Base-by-base conservation (phyloP, 2,888 invertebrate genomes). In the Dyspetes luteomarginatus region DNA sequence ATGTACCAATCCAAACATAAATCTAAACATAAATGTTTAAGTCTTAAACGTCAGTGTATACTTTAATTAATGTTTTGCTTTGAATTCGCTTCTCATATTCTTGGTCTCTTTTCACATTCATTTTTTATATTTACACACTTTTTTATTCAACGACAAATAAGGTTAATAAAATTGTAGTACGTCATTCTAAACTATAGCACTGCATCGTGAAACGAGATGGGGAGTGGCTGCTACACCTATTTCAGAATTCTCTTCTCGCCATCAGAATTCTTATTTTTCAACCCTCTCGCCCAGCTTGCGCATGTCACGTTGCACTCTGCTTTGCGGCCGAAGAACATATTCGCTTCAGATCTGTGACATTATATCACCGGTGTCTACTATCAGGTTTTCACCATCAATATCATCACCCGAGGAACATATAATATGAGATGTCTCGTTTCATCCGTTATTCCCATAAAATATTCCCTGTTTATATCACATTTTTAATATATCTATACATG, bases 371-470 rank as follows among this genome's bases (percentile, higher is more conserved):
- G 48, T n/a, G 5, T 48, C 48, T 48, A 12, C 36, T 15, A n/a
- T n/a, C 22, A 5, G 12, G 24, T 22, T 43, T 36, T 22, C 17
- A 48, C 50, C 30, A 45, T n/a, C 48, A 17, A 4, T 30, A n/a
- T 19, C 58, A 41, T 48, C 48, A 19, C 22, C 26, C 17, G 19
- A 19, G n/a, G 12, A 24, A 24, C 30, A 22, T 50, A 60, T 60
- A 50, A 50, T 60, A 24, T 50, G 50, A 72, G 60, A 60, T 50
- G 71, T 71, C 71, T 62, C 36, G 22, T 50, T 24, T 60, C 50
- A 60, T 60, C 58, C 50, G 15, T 36, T 28, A 48, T 50, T 50
- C n/a, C 36, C 30, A 15, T 19, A 30, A 71, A 50, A n/a, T 50
- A 71, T 60, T 36, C n/a, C 12, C 19, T 48, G 19, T 30, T 12